These are phyloP conservation scores for Amphiura filiformis DNA, from an alignment of 35 echinoderm and acorn worm species.

Conservation along the genomic window DNA sequence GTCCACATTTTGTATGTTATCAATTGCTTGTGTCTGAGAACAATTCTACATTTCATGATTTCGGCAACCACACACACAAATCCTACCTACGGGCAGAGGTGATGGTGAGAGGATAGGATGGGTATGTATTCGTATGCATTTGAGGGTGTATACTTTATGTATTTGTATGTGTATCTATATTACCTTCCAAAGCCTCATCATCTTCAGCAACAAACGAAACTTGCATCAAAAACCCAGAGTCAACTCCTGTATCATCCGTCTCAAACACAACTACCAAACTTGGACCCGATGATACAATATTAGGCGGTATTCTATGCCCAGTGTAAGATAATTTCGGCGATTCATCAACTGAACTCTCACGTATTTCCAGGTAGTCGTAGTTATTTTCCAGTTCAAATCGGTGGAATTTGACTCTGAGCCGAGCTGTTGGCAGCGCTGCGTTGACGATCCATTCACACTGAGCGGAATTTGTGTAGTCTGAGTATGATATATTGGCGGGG, in stretches of 20 bases:
- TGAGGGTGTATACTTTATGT: too few relatives aligned
- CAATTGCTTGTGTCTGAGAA: too few relatives aligned
- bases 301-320: background rate
- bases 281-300: background rate
- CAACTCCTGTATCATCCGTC: background rate
- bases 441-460: background rate
- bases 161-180: too few relatives aligned
- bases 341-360: background rate
- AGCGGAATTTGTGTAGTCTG: background rate
- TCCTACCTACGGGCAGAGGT: too few relatives aligned
- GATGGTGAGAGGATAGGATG: too few relatives aligned
- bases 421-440: background rate
- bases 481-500: background rate
- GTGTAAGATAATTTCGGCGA: background rate
- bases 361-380: background rate
- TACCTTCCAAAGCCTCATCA: background rate
- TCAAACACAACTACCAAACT: background rate
- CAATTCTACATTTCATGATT: too few relatives aligned
- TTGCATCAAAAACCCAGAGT: background rate
- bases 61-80: too few relatives aligned
- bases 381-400: background rate
- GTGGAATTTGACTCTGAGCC: background rate
- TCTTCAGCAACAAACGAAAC: background rate
- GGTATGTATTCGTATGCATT: too few relatives aligned
- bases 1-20: too few relatives aligned